Percentiles rank a stretch among this genome's conserved stretches.
Evolutionary conservation across 2,888 invertebrate species (phyloP).

Genomic region (Blastobasis adustella): DNA sequence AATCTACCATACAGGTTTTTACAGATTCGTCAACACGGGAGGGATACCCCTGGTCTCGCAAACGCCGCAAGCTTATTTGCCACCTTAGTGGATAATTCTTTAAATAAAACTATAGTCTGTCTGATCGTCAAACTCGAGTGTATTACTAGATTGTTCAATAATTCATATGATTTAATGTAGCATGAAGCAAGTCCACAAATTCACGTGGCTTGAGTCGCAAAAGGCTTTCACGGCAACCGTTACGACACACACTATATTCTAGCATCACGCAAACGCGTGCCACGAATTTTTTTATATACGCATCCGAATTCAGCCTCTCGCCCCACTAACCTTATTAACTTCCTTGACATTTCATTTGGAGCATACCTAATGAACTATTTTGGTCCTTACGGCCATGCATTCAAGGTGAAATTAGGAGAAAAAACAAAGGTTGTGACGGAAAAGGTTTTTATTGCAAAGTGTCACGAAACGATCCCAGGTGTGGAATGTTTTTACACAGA

Average conservation of each 20-base stretch:
- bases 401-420: conserved; percentile 19
- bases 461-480: conserved; percentile 67
- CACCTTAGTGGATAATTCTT: too few relatives aligned
- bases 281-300: conserved; percentile 44
- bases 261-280: conserved; percentile 53
- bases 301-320: conserved; percentile 57
- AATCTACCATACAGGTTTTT: too few relatives aligned
- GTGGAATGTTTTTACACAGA: conserved; percentile 62
- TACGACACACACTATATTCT: conserved; percentile 20
- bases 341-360: conserved; percentile 15
- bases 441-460: conserved; percentile 53
- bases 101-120: too few relatives aligned
- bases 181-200: neutral
- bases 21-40: too few relatives aligned
- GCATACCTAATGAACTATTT: conserved; percentile 13
- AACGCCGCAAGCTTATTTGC: too few relatives aligned
- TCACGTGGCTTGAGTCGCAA: conserved; percentile 2
- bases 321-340: conserved; percentile 58
- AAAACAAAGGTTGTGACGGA: conserved; percentile 22
- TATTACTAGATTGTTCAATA: too few relatives aligned
- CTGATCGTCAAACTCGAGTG: too few relatives aligned
- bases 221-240: conserved; percentile 13
- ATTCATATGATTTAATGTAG: too few relatives aligned
- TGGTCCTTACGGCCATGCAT: conserved; percentile 16
- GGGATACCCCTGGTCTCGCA: too few relatives aligned